Percentiles rank a stretch among this genome's conserved stretches.
These are phyloP conservation scores for Cyclophora albipunctata DNA, from an alignment of 2,888 invertebrate species.

Conservation along the genomic window DNA sequence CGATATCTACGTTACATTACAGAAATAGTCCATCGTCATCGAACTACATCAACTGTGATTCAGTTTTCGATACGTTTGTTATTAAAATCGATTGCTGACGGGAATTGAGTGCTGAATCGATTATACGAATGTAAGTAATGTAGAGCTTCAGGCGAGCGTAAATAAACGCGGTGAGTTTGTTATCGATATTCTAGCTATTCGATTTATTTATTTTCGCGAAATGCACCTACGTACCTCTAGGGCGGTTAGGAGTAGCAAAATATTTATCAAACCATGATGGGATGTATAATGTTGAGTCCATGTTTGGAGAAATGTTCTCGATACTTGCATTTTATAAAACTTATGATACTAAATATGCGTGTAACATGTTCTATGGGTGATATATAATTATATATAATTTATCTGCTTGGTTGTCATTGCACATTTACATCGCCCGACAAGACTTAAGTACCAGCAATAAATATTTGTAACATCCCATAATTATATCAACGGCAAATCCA, in stretches of 20 bases:
- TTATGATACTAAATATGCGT: too few relatives aligned
- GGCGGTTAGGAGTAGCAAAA: not conserved
- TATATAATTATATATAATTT: too few relatives aligned
- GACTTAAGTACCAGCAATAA: too few relatives aligned
- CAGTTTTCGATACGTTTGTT: slow-evolving; percentile 52
- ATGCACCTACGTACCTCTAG: slow-evolving; percentile 8
- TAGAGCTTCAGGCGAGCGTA: slow-evolving; percentile 40
- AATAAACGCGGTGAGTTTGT: slow-evolving; percentile 32
- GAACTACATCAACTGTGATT: slow-evolving; percentile 39
- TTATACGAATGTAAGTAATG: slow-evolving; percentile 52
- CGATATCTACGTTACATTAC: slow-evolving; percentile 32
- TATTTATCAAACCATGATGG: too few relatives aligned
- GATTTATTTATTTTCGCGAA: slow-evolving; percentile 19
- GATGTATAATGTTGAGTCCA: not conserved
- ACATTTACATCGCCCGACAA: too few relatives aligned
- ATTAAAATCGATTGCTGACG: slow-evolving; percentile 46
- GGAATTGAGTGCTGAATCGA: slow-evolving; percentile 53
- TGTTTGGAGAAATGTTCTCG: too few relatives aligned
- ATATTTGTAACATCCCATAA: too few relatives aligned
- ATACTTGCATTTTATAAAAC: too few relatives aligned
- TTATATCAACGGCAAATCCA: too few relatives aligned
- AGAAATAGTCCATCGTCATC: slow-evolving; percentile 35
- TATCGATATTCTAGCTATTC: slow-evolving; percentile 22
- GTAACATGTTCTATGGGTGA: too few relatives aligned
- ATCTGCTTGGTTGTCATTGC: too few relatives aligned